Conservation (phyloP, 2,888 invertebrate species). For the Artemia sinica region DNA sequence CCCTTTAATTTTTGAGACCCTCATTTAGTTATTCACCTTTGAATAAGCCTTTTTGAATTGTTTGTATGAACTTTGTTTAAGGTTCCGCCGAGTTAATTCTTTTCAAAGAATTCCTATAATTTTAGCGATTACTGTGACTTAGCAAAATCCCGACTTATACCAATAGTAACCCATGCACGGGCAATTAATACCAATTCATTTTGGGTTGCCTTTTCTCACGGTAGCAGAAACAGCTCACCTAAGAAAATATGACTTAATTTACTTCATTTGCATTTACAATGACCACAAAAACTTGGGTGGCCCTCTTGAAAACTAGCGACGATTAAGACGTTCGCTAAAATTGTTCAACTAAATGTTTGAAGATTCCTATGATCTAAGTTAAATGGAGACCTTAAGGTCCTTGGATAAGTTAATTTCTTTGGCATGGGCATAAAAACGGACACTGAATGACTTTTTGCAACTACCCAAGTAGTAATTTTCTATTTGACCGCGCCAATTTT, state of each 20-base stretch:
- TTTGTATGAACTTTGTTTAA: too few relatives aligned
- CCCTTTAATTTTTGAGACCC: too few relatives aligned
- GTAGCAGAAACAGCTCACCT: constrained; percentile 9
- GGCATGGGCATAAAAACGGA: too few relatives aligned
- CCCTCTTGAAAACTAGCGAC: background rate
- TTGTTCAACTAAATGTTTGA: constrained; percentile 10
- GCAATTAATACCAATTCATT: constrained; percentile 10
- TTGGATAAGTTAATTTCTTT: too few relatives aligned
- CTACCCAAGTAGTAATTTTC: too few relatives aligned
- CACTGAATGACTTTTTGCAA: too few relatives aligned
- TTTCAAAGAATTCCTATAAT: constrained; percentile 9
- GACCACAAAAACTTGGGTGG: constrained; percentile 10
- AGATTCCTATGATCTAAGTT: too few relatives aligned
- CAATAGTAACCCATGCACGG: background rate
- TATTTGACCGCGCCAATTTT: too few relatives aligned
- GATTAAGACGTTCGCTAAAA: constrained; percentile 13
- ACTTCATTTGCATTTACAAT: constrained; percentile 7
- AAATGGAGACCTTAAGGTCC: too few relatives aligned
- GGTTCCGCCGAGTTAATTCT: too few relatives aligned
- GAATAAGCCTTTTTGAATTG: too few relatives aligned
- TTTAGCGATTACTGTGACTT: background rate
- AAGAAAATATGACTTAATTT: constrained; percentile 13
- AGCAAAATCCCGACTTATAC: background rate
- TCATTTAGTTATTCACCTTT: too few relatives aligned
- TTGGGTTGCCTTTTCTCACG: constrained; percentile 11